Percentiles rank a stretch among this genome's conserved stretches.
Conservation (phyloP, 2,113 vertebrate genomes). For the Upupa epops region DNA sequence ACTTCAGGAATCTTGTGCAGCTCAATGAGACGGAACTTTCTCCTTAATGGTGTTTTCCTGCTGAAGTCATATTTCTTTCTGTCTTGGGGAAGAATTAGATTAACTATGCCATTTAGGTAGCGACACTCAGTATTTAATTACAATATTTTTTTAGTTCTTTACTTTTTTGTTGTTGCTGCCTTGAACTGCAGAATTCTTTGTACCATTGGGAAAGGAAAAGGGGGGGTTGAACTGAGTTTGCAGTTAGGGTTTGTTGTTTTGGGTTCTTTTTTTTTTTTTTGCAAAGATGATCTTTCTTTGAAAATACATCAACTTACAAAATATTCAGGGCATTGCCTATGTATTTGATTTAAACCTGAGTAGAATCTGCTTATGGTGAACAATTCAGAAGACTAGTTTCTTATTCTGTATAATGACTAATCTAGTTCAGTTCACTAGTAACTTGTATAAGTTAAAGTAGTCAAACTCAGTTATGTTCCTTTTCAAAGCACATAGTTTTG, state of each 20-base stretch:
- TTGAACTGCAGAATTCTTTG: background rate
- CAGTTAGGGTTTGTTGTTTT: background rate
- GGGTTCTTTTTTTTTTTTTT: background rate
- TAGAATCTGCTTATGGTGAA: background rate
- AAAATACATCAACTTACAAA: background rate
- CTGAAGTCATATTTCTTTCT: background rate
- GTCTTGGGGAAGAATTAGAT: background rate
- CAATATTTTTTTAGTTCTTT: background rate
- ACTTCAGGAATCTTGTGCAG: background rate
- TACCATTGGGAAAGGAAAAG: background rate
- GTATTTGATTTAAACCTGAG: background rate
- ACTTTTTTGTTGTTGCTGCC: background rate
- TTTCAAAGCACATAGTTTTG: constrained; percentile 19
- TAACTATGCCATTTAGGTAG: background rate
- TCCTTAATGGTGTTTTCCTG: background rate
- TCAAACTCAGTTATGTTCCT: background rate
- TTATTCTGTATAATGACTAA: constrained; percentile 3
- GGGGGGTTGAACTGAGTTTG: background rate
- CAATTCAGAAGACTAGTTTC: background rate
- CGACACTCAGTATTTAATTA: background rate
- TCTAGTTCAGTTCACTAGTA: constrained; percentile 2
- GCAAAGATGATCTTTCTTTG: background rate
- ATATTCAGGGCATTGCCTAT: background rate
- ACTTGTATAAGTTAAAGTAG: background rate
- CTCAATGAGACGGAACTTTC: background rate